These are phyloP conservation scores for Axis porcinus DNA, from an alignment of 2,113 vertebrate genomes.

Conservation along the genomic window DNA sequence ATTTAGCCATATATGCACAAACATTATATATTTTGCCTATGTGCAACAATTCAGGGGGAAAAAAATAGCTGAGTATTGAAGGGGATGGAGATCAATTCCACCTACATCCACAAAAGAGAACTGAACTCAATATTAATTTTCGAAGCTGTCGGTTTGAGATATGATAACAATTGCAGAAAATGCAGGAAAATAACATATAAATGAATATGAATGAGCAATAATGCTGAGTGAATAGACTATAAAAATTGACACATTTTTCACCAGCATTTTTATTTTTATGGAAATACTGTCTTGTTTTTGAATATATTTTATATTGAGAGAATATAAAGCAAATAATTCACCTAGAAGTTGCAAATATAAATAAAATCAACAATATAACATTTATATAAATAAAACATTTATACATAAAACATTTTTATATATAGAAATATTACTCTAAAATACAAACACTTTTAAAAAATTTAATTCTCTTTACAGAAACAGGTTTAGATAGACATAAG, in stretches of 20 bases:
- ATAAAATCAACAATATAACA: background rate
- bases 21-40: background rate
- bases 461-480: background rate
- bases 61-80: background rate
- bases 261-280: slow-evolving; percentile 48
- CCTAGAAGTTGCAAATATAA: background rate
- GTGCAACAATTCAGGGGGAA: background rate
- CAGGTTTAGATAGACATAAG: background rate
- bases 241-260: slow-evolving; percentile 36
- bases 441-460: background rate
- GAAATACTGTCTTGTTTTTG: slow-evolving; percentile 20
- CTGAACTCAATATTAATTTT: slow-evolving; percentile 53
- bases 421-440: background rate
- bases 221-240: slow-evolving; percentile 35
- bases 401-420: background rate
- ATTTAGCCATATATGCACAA: background rate
- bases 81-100: background rate
- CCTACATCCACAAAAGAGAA: background rate
- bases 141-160: slow-evolving; percentile 38
- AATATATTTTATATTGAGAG: background rate
- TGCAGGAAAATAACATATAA: slow-evolving; percentile 33
- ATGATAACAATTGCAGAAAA: slow-evolving; percentile 48
- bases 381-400: background rate
- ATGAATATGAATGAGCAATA: slow-evolving; percentile 57
- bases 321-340: background rate